A percentile compares a stretch with the other conserved stretches of the same genome.
These are phyloP conservation scores for Amblyjoppa proteus DNA, from an alignment of 2,888 invertebrate genomes.

Conservation along the genomic window DNA sequence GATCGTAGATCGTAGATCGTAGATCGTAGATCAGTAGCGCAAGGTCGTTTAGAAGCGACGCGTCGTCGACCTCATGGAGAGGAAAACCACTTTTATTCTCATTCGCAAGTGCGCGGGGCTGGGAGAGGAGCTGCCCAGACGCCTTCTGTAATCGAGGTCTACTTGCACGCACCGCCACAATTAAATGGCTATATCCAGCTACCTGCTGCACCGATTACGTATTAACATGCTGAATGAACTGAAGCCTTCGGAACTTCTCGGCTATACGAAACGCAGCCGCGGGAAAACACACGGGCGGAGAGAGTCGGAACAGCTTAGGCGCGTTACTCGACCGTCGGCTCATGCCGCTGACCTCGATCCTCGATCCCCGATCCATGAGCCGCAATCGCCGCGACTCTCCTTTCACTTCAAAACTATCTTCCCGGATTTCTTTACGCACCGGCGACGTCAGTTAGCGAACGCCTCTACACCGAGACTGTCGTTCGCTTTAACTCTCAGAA, in stretches of 20 bases:
- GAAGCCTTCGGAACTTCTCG: constrained; percentile 6
- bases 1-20: background rate
- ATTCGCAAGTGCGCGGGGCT: constrained; percentile 23
- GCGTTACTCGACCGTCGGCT: constrained; percentile 40
- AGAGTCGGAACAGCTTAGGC: constrained; percentile 65
- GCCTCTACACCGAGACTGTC: constrained; percentile 57
- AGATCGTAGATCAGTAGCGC: constrained; percentile 75
- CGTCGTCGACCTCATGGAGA: constrained; percentile 21
- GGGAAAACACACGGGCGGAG: constrained; percentile 28
- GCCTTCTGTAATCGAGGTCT: constrained; percentile 6
- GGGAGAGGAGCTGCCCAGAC: background rate
- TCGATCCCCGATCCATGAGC: constrained; percentile 72
- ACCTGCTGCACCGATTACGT: background rate
- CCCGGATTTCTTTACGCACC: constrained; percentile 77
- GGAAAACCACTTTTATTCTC: constrained; percentile 75
- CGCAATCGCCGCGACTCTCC: constrained; percentile 74
- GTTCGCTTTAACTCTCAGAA: constrained; percentile 58
- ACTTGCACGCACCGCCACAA: background rate
- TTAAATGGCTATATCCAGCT: background rate
- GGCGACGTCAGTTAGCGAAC: constrained; percentile 68
- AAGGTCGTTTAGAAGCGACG: constrained; percentile 66
- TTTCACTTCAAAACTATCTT: constrained; percentile 83
- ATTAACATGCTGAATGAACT: background rate
- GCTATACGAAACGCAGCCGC: constrained; percentile 20
- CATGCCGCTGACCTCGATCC: constrained; percentile 81